Percentiles rank a stretch among this genome's conserved stretches.
phyloP scores from a whole-genome alignment of 2,888 invertebrate genomes.

The Pinctada fucata region DNA sequence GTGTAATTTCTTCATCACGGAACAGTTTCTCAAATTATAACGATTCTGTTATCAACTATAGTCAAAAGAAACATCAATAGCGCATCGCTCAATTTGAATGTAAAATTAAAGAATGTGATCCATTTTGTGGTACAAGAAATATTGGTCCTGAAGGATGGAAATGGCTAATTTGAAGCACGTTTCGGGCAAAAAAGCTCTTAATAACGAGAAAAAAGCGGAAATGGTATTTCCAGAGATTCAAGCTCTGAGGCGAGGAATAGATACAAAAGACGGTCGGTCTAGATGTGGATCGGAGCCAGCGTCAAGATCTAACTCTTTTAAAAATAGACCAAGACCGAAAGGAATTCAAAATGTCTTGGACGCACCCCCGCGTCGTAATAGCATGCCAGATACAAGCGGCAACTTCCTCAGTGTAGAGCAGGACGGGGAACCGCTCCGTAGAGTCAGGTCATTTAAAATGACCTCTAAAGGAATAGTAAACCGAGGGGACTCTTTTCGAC shows the following conservation, averaged over 20 bases:
- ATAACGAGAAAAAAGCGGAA: slow-evolving; percentile 31
- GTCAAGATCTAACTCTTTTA: slow-evolving; percentile 68
- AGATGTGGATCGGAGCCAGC: slow-evolving; percentile 57
- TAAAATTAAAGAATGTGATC: too few relatives aligned
- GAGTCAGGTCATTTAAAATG: slow-evolving; percentile 94
- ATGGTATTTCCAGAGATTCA: slow-evolving; percentile 19
- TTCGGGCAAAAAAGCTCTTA: neutral
- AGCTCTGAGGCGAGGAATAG: slow-evolving; percentile 1
- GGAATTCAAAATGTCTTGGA: slow-evolving; percentile 49
- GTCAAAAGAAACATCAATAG: too few relatives aligned
- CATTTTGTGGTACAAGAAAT: too few relatives aligned
- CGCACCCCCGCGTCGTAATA: slow-evolving; percentile 57
- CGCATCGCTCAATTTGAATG: too few relatives aligned
- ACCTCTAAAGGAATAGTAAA: slow-evolving; percentile 88
- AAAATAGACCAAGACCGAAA: slow-evolving; percentile 61
- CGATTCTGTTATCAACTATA: too few relatives aligned
- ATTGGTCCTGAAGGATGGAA: neutral
- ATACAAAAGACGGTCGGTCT: neutral
- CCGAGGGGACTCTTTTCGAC: slow-evolving; percentile 93
- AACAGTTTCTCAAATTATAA: too few relatives aligned
- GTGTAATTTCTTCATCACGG: too few relatives aligned
- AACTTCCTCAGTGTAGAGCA: slow-evolving; percentile 35
- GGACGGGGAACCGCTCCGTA: slow-evolving; percentile 65
- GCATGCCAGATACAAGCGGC: slow-evolving; percentile 55
- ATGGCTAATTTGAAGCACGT: neutral